Base-by-base conservation (phyloP, 2,797 vertebrate species). In the Holocentrus rufus region DNA sequence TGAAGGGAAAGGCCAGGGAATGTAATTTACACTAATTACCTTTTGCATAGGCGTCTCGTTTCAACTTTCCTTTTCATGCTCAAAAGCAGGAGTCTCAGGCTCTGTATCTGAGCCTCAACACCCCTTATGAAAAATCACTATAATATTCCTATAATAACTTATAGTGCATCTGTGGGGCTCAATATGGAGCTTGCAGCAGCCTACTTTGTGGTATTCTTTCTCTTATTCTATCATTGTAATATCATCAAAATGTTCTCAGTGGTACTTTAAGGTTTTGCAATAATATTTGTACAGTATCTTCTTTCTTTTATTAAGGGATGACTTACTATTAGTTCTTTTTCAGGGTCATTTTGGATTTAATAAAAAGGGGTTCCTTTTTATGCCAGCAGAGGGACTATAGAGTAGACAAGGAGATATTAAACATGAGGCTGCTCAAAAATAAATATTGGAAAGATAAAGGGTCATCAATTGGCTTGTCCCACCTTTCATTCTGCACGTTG, bases 301-400 rank as follows among this genome's bases (percentile, higher is more conserved):
- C 8, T 63, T 62, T 50, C 23, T 30, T 6, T 58, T 17, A 6
- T 4, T 22, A 22, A 10, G 44, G 30, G 30, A 31, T 31, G 30
- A 31, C 30, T 31, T 31, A 31, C 30, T 31, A 31, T 31, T 31
- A 31, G 3, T 31, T 31, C 30, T 31, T 31, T 31, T 31, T 31
- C 30, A 31, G 56, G 18, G 49, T 65, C 13, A 56, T 65, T 57
- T 15, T 39, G 1, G 30, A 54, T 25, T 62, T 44, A 20, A 58
- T 65, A 59, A 54, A 4, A 17, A 39, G 39, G 65, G 76, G 5
- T 90, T 84, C 84, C 75, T 62, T 53, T 69, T 88, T 68, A 54
- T 64, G 66, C 95, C 94, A 94, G 94, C 94, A 97, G 96, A 94
- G 95, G 96, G 95, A 93, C 95, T 93, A 82, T 58, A 81, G 89